phyloP scores from a whole-genome alignment of 2,888 invertebrate species.

The Xestoiulus laeticollis region DNA sequence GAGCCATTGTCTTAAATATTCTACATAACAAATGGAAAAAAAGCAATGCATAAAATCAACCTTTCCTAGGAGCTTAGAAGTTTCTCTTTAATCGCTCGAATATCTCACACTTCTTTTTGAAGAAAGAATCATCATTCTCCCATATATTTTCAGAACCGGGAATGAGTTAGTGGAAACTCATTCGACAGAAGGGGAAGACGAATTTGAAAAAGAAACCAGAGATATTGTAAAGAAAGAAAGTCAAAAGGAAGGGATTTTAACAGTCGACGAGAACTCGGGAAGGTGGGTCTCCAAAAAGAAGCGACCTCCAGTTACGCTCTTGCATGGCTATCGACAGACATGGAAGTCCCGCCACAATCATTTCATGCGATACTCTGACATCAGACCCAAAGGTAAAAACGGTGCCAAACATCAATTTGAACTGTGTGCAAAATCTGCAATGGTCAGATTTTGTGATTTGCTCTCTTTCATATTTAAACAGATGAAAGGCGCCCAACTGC shows the following conservation, averaged over 20 bases:
- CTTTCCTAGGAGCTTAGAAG: no score
- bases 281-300: conserved; percentile 62
- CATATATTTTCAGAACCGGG: conserved; percentile 65
- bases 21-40: no score
- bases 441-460: background rate
- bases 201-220: conserved; percentile 56
- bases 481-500: conserved; percentile 87
- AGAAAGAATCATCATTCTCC: no score
- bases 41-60: no score
- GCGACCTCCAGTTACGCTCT: conserved; percentile 67
- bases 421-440: background rate
- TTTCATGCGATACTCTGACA: conserved; percentile 80
- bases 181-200: conserved; percentile 67
- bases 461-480: conserved; percentile 57
- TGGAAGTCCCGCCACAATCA: conserved; percentile 81
- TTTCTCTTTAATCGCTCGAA: background rate
- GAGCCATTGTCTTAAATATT: no score
- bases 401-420: conserved; percentile 47
- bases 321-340: conserved; percentile 74
- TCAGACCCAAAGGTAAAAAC: conserved; percentile 74
- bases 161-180: conserved; percentile 69
- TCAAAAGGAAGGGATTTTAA: conserved; percentile 52
- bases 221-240: conserved; percentile 55
- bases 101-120: no score
- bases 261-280: conserved; percentile 63